Base-by-base conservation (phyloP, 2,888 invertebrate species). In the Campaea margaritaria region DNA sequence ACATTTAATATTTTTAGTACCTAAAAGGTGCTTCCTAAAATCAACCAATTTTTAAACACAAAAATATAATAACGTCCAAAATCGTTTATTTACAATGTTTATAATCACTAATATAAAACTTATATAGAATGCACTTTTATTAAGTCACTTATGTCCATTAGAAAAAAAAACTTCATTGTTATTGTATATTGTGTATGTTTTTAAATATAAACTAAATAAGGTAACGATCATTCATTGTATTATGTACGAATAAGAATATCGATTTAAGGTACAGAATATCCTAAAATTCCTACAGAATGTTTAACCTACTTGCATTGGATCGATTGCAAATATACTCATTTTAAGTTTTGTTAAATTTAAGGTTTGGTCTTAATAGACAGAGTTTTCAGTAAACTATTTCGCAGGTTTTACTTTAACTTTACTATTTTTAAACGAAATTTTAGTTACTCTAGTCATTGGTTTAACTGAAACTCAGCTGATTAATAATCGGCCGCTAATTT, bases 51-150 rank as follows among this genome's bases (percentile, higher is more conserved):
- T 52, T 38, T 44, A 50, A 36, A 58, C 64, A 68, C 59, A 71
- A 67, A 50, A 64, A 34, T n/a, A 14, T 68, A 49, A 65, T 69
- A 70, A 76, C 79, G 79, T 78, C 79, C 77, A 76, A 71, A 70
- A 69, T 49, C 51, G 16, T 65, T 75, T 78, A 75, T 76, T 78
- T 77, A 76, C 68, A 74, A 65, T 67, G 51, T 67, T 67, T 69
- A 73, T 66, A 73, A 71, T 64, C 62, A 74, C 62, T 38, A 56
- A 39, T n/a, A n/a, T n/a, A 64, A 53, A 21, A 41, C 14, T 42
- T 45, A 53, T 41, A 27, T 59, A 67, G 64, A 51, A 50, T 58
- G 68, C 64, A 67, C 60, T 56, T 56, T 56, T 59, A 62, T 53
- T 51, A 64, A 63, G 46, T 50, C 16, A 50, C 57, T 60, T 45